phyloP scores from a whole-genome alignment of 2,888 invertebrate genomes.

The Cataglyphis cursor region DNA sequence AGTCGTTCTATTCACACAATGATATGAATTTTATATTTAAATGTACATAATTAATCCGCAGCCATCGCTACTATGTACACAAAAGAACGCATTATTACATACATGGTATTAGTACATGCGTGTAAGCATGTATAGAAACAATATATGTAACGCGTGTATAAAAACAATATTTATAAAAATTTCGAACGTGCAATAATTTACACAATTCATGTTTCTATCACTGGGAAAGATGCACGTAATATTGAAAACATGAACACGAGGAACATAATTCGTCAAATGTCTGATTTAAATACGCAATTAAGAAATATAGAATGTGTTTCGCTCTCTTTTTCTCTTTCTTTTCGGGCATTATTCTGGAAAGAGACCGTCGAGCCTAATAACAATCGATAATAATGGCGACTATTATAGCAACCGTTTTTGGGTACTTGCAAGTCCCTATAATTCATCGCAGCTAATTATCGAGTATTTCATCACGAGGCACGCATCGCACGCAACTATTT shows the following conservation, averaged over 20 bases:
- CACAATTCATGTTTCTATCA: background rate
- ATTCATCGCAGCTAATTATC: slow-evolving; percentile 26
- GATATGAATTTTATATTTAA: slow-evolving; percentile 21
- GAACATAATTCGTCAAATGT: background rate
- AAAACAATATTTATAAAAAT: background rate
- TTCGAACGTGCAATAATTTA: background rate
- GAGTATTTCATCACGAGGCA: slow-evolving; percentile 16
- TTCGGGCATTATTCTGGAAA: background rate
- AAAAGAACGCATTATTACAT: slow-evolving; percentile 13
- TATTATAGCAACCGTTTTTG: background rate
- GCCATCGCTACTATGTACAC: slow-evolving; percentile 6
- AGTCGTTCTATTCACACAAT: background rate
- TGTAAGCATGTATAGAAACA: background rate
- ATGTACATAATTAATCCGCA: slow-evolving; percentile 41
- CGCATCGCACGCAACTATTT: slow-evolving; percentile 5
- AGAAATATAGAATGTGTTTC: background rate
- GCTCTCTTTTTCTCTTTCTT: background rate
- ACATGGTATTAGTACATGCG: background rate
- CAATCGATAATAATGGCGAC: slow-evolving; percentile 2
- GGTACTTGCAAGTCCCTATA: background rate
- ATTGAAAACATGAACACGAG: background rate
- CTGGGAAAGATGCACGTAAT: background rate
- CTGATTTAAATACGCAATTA: background rate
- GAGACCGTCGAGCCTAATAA: background rate
- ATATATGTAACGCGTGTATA: too few relatives aligned